Conservation (phyloP, 1,140 invertebrate species). For the Diorhabda carinulata region DNA sequence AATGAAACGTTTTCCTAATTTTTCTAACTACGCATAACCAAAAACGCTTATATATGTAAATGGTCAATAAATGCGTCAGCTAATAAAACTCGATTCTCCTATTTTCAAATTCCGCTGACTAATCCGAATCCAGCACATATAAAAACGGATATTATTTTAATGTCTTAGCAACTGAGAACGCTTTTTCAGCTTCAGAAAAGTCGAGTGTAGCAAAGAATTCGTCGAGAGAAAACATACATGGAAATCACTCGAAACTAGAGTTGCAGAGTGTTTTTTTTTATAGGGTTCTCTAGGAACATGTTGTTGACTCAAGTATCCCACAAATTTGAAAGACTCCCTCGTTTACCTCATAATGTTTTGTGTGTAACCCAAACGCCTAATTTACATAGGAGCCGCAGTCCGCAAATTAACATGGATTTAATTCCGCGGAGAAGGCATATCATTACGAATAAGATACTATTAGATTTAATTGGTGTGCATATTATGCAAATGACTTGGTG, state of each 20-base stretch:
- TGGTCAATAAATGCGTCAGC: no score
- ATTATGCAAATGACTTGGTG: slow-evolving; percentile 16
- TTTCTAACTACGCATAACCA: no score
- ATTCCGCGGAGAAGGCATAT: slow-evolving; percentile 17
- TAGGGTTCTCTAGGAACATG: not conserved
- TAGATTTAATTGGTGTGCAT: slow-evolving; percentile 20
- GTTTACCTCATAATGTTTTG: slow-evolving; percentile 11
- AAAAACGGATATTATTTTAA: not conserved
- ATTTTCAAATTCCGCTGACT: no score
- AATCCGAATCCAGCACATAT: not conserved
- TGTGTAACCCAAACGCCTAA: slow-evolving; percentile 13
- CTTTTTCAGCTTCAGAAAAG: not conserved
- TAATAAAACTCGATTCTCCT: no score
- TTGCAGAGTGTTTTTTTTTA: not conserved
- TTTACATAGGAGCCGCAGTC: slow-evolving; percentile 19
- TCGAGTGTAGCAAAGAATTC: not conserved
- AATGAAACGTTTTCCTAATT: no score
- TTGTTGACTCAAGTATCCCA: slow-evolving; percentile 13
- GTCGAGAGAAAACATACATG: not conserved
- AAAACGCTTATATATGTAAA: no score
- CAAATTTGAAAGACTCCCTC: slow-evolving; percentile 12
- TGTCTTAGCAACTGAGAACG: not conserved
- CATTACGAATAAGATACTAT: slow-evolving; percentile 18
- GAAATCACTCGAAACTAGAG: not conserved
- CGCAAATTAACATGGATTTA: slow-evolving; percentile 20